Base-by-base conservation (phyloP, 2,797 vertebrate genomes). In the Sciurus vulgaris region DNA sequence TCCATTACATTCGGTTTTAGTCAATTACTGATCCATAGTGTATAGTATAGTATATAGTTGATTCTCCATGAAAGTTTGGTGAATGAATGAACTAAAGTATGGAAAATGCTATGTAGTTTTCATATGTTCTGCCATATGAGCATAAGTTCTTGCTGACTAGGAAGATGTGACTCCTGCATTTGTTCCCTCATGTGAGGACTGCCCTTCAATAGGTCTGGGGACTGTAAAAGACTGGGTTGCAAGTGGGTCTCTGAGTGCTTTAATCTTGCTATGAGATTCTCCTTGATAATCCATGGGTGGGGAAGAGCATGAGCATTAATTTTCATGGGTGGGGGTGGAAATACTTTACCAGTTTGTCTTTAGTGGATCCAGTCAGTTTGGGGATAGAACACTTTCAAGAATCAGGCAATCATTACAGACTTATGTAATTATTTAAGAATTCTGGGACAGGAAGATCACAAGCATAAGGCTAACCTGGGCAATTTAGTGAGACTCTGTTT, bases 141-240 rank as follows among this genome's bases (percentile, higher is more conserved):
- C 20, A 76, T 24, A 44, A 86, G 22, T 35, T 63, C 54, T 11
- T 20, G 41, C 3, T 26, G 33, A 69, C 41, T 79, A 74, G 12
- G 7, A 91, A 81, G 24, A 88, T 47, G 18, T 35, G 13, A 85
- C 4, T 1, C 30, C 54, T 44, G 10, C 44, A 35, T 28, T 44
- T 87, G 18, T 44, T 73, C 44, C 4, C 41, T 85, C 3, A 82
- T 15, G 22, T 89, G 18, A 63, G 26, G 18, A 65, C 6, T n/a
- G 3, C 0, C 13, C 1, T n/a, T 4, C 4, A 2, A 6, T 33
- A 86, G 30, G 26, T 63, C 35, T 63, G 17, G 10, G 17, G 47
- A 70, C 18, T 85, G 10, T 38, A n/a, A 35, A 76, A 74, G 30
- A 77, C 33, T 20, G 22, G 26, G 7, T 56, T 56, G 54, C 54